Evolutionary conservation across 2,888 invertebrate species (phyloP).

Genomic region (Habroteleia sp.): DNA sequence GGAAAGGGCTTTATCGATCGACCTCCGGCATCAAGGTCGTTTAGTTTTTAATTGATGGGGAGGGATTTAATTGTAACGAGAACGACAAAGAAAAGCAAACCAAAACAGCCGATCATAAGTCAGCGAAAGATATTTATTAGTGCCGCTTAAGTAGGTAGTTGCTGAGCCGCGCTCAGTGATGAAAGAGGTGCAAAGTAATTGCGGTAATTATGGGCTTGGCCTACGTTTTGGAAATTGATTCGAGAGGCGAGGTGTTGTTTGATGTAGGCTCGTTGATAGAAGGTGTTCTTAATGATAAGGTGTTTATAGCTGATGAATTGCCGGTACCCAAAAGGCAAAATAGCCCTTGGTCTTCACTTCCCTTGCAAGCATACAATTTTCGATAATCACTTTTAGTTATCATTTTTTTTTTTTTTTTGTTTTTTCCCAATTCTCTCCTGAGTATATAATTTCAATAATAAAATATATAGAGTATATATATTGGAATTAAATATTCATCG

Average conservation of each 20-base stretch:
- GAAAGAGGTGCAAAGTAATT: slow-evolving; percentile 41
- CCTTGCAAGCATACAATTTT: too few relatives aligned
- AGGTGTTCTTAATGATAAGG: slow-evolving; percentile 23
- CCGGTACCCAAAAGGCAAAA: slow-evolving; percentile 16
- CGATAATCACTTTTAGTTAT: too few relatives aligned
- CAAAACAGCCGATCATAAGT: too few relatives aligned
- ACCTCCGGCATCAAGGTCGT: slow-evolving; percentile 25
- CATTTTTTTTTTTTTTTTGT: too few relatives aligned
- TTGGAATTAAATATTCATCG: too few relatives aligned
- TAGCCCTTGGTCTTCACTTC: slow-evolving; percentile 4
- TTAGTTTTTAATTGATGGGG: slow-evolving; percentile 19
- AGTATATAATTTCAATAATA: too few relatives aligned
- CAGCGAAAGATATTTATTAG: slow-evolving; percentile 8
- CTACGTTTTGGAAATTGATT: slow-evolving; percentile 26
- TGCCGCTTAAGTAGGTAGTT: not conserved
- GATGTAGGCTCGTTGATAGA: slow-evolving; percentile 13
- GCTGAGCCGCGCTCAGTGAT: slow-evolving; percentile 8
- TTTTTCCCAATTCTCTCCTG: too few relatives aligned
- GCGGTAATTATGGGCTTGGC: slow-evolving; percentile 29
- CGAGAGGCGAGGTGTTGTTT: slow-evolving; percentile 14
- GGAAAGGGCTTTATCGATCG: slow-evolving; percentile 52
- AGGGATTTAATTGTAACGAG: too few relatives aligned
- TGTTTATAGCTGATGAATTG: slow-evolving; percentile 37
- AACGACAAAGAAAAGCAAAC: too few relatives aligned
- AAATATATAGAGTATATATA: too few relatives aligned